Base-by-base conservation (phyloP, 1,140 invertebrate species). In the Varroa destructor region DNA sequence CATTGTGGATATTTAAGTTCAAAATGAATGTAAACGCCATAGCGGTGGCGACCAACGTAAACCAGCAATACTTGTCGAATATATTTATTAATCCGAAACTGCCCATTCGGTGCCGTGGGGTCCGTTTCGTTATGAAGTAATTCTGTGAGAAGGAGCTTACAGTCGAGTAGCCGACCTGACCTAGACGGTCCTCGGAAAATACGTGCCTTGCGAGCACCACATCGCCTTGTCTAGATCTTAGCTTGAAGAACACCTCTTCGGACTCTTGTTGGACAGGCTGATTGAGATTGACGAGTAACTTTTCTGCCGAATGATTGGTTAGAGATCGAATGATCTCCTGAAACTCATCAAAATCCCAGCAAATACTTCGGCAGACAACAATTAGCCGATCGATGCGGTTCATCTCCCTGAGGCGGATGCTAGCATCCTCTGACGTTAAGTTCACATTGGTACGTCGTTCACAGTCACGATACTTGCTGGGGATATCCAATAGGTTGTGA, bases 331-430 rank as follows among this genome's bases (percentile, higher is more conserved):
- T 46, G 1, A 67, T 67, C 12, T 67, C 61, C 36, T 46, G 61
- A 12, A 67, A 67, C 61, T 67, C 61, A 2, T 67, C 61, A 40
- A 67, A 67, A 37, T 67, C 61, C 61, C 61, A 67, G 61, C 61
- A 67, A 40, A 67, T 67, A 12, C 40, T 46, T 67, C 61, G 61
- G 37, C 61, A 67, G 3, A 67, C 61, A 2, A 67, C 61, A 37
- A 67, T 37, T 12, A 67, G 12, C 46, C 61, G 40, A 5, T 67
- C 61, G 61, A 67, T 67, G 14, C 12, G 46, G 61, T 67, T 46
- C 61, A 67, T 67, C 37, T 67, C 10, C 3, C 36, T 37, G 40
- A 67, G 46, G 25, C 42, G 57, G 8, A 51, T 51, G 46, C 8
- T 3, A 8, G 4, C 46, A 51, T 51, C 46, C 4, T 51, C 46